phyloP scores from a whole-genome alignment of 2,888 invertebrate species.

The Macaria notata region DNA sequence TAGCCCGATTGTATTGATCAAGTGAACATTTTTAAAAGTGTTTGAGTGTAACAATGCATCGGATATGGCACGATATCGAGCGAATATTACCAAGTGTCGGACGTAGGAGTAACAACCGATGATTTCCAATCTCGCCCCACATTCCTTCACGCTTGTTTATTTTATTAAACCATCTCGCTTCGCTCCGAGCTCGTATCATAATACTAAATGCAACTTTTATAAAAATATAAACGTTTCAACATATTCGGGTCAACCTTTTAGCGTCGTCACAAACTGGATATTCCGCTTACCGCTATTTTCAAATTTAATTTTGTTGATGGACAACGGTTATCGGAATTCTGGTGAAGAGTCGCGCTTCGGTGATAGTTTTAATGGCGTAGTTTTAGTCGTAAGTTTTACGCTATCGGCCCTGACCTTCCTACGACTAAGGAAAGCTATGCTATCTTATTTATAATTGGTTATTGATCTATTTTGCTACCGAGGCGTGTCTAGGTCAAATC shows the following conservation, averaged over 20 bases:
- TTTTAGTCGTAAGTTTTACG: slow-evolving; percentile 7
- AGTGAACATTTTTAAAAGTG: slow-evolving; percentile 19
- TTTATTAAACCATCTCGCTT: slow-evolving; percentile 49
- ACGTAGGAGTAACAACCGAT: slow-evolving; percentile 41
- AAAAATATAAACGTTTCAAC: slow-evolving; percentile 44
- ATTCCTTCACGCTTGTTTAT: slow-evolving; percentile 64
- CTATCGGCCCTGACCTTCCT: slow-evolving; percentile 23
- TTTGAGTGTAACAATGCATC: slow-evolving; percentile 22
- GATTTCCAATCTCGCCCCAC: slow-evolving; percentile 61
- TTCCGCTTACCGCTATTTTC: slow-evolving; percentile 29
- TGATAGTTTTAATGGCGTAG: slow-evolving; percentile 8
- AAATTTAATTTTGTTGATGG: slow-evolving; percentile 31
- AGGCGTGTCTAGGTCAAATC: slow-evolving; percentile 31
- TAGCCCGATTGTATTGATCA: slow-evolving; percentile 25
- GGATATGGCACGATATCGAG: slow-evolving; percentile 15
- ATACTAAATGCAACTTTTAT: slow-evolving; percentile 46
- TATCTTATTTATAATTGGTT: slow-evolving; percentile 19
- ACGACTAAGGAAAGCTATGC: slow-evolving; percentile 14
- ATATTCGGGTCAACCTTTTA: slow-evolving; percentile 47
- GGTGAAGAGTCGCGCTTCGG: slow-evolving; percentile 10
- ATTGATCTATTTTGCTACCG: slow-evolving; percentile 19
- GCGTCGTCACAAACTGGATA: slow-evolving; percentile 43
- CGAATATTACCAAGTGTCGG: slow-evolving; percentile 35
- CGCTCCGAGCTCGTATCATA: slow-evolving; percentile 44
- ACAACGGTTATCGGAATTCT: slow-evolving; percentile 26